Evolutionary conservation across 2,888 invertebrate genomes (phyloP).

Genomic region (Ectropis crepuscularia): DNA sequence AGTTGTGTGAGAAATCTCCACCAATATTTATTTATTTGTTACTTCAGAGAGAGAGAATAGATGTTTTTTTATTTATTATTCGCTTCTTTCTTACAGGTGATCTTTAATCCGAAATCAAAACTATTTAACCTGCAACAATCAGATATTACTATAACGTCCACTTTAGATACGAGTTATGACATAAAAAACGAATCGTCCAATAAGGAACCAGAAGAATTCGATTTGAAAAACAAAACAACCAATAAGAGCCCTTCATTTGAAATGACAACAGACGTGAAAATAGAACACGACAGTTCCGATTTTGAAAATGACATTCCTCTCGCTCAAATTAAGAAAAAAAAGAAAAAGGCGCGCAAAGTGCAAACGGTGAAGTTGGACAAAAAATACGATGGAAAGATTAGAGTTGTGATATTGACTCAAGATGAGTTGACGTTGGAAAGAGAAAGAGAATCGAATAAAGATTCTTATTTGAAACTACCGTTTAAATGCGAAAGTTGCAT

Average conservation of each 20-base stretch:
- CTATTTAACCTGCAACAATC: constrained; percentile 23
- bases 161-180: constrained; percentile 5
- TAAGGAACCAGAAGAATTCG: constrained; percentile 1
- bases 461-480: constrained; percentile 61
- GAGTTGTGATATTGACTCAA: constrained; percentile 50
- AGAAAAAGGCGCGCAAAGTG: constrained; percentile 12
- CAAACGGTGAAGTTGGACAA: constrained; percentile 32
- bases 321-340: constrained; percentile 44
- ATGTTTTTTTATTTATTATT: too few species aligned
- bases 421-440: constrained; percentile 62
- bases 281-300: constrained; percentile 57
- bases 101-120: constrained; percentile 5
- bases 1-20: too few species aligned
- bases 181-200: constrained; percentile 15
- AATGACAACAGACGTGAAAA: constrained; percentile 55
- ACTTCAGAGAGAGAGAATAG: too few species aligned
- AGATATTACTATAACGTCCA: constrained; percentile 21
- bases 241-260: constrained; percentile 21
- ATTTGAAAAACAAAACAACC: constrained; percentile 14
- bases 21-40: too few species aligned
- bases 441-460: constrained; percentile 49
- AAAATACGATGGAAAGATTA: constrained; percentile 61
- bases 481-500: constrained; percentile 69
- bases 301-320: constrained; percentile 53
- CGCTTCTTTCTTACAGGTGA: constrained; percentile 21